Conservation (phyloP, 1,140 invertebrate species). For the Metaphire vulgaris region DNA sequence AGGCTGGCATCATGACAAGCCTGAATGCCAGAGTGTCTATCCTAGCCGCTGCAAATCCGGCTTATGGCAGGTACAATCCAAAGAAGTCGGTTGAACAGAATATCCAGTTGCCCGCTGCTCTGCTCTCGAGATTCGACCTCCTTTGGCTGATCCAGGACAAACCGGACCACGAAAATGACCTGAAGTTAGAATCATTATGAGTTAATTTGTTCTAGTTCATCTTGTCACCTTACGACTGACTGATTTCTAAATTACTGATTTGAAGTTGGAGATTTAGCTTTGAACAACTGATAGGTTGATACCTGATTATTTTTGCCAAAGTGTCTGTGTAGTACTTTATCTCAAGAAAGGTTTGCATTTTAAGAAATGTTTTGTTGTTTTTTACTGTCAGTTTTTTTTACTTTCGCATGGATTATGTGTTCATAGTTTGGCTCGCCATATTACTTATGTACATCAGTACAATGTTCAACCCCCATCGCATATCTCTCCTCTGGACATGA, state of each 20-base stretch:
- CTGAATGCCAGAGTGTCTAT: slow-evolving; percentile 95
- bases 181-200: slow-evolving; percentile 56
- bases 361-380: no score
- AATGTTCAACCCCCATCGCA: slow-evolving; percentile 72
- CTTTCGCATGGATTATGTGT: neutral
- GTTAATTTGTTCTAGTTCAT: no score
- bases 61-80: slow-evolving; percentile 94
- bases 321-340: no score
- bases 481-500: slow-evolving; percentile 79
- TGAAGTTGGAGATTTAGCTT: neutral
- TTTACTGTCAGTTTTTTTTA: no score
- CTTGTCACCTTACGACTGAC: no score
- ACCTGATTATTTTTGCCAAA: no score
- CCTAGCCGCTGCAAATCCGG: slow-evolving; percentile 96
- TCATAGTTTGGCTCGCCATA: slow-evolving; percentile 82
- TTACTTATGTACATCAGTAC: slow-evolving; percentile 94
- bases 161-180: slow-evolving; percentile 84
- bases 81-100: slow-evolving; percentile 93
- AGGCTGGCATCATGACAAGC: slow-evolving; percentile 96
- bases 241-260: neutral
- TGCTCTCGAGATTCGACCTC: slow-evolving; percentile 94
- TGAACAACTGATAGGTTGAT: neutral
- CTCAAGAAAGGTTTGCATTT: no score
- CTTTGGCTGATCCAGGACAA: slow-evolving; percentile 96
- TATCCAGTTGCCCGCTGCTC: slow-evolving; percentile 92